Percentiles rank a stretch among this genome's conserved stretches.
Conservation (phyloP, 2,113 vertebrate species). For the Gasterosteus aculeatus region DNA sequence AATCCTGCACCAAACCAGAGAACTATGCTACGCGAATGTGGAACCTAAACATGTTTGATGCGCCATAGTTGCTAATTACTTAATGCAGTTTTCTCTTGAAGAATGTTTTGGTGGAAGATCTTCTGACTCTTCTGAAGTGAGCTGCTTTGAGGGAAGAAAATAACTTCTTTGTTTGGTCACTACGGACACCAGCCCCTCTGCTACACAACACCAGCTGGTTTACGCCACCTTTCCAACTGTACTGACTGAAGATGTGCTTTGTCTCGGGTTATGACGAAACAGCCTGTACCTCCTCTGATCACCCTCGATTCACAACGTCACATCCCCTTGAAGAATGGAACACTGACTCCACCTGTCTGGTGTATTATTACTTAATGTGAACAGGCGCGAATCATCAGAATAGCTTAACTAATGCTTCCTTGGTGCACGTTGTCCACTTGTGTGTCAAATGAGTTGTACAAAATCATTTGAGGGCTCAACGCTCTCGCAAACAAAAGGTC, state of each 20-base stretch:
- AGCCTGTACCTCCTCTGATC: not conserved
- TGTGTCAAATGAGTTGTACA: not conserved
- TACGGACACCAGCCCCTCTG: not conserved
- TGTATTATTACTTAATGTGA: not conserved
- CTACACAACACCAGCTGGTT: not conserved
- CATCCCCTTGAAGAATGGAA: not conserved
- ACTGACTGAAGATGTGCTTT: conserved; percentile 18
- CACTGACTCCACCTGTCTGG: not conserved
- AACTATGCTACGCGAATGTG: not conserved
- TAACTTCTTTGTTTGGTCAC: not conserved
- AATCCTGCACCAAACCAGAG: not conserved
- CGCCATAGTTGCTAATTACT: not conserved
- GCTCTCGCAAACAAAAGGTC: not conserved
- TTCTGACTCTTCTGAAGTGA: not conserved
- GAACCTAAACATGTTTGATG: not conserved
- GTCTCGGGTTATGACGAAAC: not conserved
- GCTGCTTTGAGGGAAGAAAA: not conserved
- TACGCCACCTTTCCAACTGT: not conserved
- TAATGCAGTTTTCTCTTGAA: not conserved
- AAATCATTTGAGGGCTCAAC: not conserved
- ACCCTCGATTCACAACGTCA: not conserved
- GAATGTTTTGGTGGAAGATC: not conserved
- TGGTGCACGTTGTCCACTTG: not conserved
- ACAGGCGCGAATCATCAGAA: not conserved
- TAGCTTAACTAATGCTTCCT: not conserved